Conservation (phyloP, 92 coral and sea anemone species). For the Bergia puertoricense region DNA sequence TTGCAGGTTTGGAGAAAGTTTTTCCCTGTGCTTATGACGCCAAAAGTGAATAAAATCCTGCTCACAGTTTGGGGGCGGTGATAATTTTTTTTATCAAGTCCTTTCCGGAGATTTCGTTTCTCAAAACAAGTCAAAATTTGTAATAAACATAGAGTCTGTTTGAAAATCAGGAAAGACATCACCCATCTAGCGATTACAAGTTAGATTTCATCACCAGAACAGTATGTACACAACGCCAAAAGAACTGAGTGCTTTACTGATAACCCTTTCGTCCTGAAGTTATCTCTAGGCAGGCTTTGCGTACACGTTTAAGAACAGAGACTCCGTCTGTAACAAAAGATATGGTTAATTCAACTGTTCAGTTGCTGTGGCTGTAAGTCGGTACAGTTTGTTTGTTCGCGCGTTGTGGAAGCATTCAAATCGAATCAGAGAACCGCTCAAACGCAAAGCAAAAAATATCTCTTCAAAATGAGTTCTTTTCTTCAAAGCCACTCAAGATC, state of each 20-base stretch:
- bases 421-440: background rate
- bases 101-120: constrained; percentile 61
- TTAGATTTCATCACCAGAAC: constrained; percentile 82
- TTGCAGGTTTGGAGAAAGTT: constrained; percentile 49
- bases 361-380: constrained; percentile 29
- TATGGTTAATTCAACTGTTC: constrained; percentile 60
- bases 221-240: constrained; percentile 82
- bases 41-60: constrained; percentile 53
- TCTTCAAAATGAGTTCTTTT: constrained; percentile 44
- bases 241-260: constrained; percentile 73
- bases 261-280: constrained; percentile 83
- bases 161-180: constrained; percentile 76
- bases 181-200: constrained; percentile 82
- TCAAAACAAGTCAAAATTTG: constrained; percentile 67
- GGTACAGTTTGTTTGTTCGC: constrained; percentile 8
- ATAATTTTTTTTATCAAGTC: constrained; percentile 32
- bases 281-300: constrained; percentile 81
- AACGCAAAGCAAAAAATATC: background rate
- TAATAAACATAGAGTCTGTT: constrained; percentile 78
- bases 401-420: constrained; percentile 28
- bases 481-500: constrained; percentile 52
- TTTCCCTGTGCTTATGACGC: constrained; percentile 51
- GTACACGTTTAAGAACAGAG: constrained; percentile 80
- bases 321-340: constrained; percentile 66
- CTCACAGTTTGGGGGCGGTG: constrained; percentile 70